Evolutionary conservation across 2,797 vertebrate species (phyloP), one percentile per base, ranked within the genome.

Genomic region (Hipposideros larvatus): DNA sequence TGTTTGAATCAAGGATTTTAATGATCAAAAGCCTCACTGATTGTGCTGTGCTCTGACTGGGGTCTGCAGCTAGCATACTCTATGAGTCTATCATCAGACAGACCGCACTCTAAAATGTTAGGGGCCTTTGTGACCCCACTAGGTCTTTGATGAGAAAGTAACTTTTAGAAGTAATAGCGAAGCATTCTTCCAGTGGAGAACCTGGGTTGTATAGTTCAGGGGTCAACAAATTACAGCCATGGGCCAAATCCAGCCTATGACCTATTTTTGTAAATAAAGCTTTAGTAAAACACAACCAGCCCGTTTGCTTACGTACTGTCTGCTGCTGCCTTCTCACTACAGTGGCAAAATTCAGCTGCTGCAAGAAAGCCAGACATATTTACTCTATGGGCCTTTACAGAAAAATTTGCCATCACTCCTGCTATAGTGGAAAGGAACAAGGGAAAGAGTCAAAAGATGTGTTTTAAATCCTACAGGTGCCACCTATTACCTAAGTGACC

Each of bases 231-330:
- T 34, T 9, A 37, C 15, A 43, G 9, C 34, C 22, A 2, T n/a
- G 8, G 11, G 34, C 4, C 68, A 91, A 61, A 59, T 87, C 37
- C 26, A 85, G 14, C 34, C 37, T 10, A 66, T 28, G 10, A 59
- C 41, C 46, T 82, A 5, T 34, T 92, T 90, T 78, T 79, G 16
- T 86, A 68, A 95, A 57, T 75, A 57, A 93, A 70, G 11, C 53
- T 71, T 71, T 68, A 80, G 43, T 65, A 34, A 80, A 65, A 61
- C 18, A 71, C 16, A 82, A 4, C 4, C 22, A 74, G 34, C 9
- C 14, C 41, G 6, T 70, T 90, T 93, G 63, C 43, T 71, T 91
- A 7, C 1, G 2, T 55, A 31, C 21, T 34, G 1, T 82, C 26
- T 53, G 0, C 21, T 16, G 8, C 55, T 70, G 31, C 63, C 31